Conservation (phyloP, 2,113 vertebrate species). For the Apeltes quadracus region DNA sequence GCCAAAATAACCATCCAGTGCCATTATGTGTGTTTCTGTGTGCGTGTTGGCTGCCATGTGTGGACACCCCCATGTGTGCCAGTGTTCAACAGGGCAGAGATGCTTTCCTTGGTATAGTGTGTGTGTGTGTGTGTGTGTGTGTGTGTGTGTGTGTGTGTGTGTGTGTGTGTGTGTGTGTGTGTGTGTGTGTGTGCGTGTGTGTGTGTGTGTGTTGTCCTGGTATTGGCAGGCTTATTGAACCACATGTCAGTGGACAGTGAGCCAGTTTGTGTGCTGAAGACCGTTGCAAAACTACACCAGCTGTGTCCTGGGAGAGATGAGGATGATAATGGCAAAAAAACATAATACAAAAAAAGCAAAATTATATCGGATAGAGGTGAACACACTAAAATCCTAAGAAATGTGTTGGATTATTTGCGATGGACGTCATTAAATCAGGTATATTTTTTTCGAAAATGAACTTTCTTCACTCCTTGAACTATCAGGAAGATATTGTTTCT, state of each 20-base stretch:
- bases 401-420: conserved; percentile 16
- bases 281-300: conserved; percentile 57
- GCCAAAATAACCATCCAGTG: conserved; percentile 51
- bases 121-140: conserved; percentile 10
- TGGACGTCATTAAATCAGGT: conserved; percentile 1
- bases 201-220: conserved; percentile 5
- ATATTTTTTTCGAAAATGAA: neutral
- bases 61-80: conserved; percentile 41
- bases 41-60: conserved; percentile 32
- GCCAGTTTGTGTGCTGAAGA: conserved; percentile 58
- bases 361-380: conserved; percentile 16
- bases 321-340: conserved; percentile 19
- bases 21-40: conserved; percentile 13
- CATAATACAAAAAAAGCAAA: conserved; percentile 1
- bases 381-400: conserved; percentile 16
- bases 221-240: conserved; percentile 47
- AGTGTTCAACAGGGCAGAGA: conserved; percentile 43
- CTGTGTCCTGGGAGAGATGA: conserved; percentile 54
- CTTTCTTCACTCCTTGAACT: neutral
- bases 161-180: conserved; percentile 2
- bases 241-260: conserved; percentile 67
- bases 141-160: neutral
- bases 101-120: conserved; percentile 37
- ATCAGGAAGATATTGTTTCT: neutral
- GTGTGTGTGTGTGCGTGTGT: conserved; percentile 4